Percentiles rank a stretch among this genome's conserved stretches.
phyloP scores from a whole-genome alignment of 2,113 vertebrate species.

The Bungarus multicinctus region DNA sequence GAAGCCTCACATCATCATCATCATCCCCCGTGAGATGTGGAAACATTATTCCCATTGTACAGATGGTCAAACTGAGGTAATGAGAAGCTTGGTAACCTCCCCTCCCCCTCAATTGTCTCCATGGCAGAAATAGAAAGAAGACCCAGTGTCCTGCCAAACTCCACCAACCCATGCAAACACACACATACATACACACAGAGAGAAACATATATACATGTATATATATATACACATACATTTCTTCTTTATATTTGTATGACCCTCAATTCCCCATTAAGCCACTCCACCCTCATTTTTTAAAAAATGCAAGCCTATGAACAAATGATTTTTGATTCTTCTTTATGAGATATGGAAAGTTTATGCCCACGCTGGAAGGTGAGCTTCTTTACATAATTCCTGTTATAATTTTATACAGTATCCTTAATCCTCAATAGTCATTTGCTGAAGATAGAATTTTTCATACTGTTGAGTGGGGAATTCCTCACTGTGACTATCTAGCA shows the following conservation, averaged over 20 bases:
- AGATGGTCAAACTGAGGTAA: slow-evolving; percentile 53
- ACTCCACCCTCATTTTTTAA: slow-evolving; percentile 22
- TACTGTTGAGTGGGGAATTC: not conserved
- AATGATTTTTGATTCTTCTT: slow-evolving; percentile 48
- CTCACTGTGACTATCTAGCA: not conserved
- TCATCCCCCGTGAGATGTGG: slow-evolving; percentile 51
- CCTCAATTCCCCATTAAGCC: not conserved
- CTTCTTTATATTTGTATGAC: not conserved
- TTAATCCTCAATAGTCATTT: not conserved
- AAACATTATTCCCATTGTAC: slow-evolving; percentile 58
- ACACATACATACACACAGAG: not conserved
- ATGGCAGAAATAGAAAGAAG: slow-evolving; percentile 3
- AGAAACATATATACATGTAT: not conserved
- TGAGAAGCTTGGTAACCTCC: slow-evolving; percentile 33
- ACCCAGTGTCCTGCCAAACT: not conserved
- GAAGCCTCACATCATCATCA: slow-evolving; percentile 45
- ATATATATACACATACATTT: not conserved
- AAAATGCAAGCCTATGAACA: slow-evolving; percentile 48
- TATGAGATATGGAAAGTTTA: slow-evolving; percentile 56
- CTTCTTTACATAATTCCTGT: not conserved
- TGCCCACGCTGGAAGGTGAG: not conserved
- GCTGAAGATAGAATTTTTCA: not conserved
- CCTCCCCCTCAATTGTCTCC: slow-evolving; percentile 30
- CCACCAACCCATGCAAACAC: not conserved
- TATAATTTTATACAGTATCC: not conserved